Evolutionary conservation across 2,888 invertebrate species (phyloP).

Genomic region (Aquatica leii): DNA sequence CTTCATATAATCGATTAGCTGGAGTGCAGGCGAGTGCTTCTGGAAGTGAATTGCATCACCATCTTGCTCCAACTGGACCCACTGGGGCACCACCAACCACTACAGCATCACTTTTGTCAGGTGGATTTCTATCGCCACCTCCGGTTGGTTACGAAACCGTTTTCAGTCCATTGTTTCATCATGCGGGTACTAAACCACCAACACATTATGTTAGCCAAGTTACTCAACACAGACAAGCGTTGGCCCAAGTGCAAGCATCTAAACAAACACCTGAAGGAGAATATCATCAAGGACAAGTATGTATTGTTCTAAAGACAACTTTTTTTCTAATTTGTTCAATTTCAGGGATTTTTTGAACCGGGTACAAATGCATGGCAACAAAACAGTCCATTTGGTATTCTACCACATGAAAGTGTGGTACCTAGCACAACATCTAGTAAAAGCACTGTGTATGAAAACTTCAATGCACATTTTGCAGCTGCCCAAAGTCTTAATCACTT

Average conservation of each 20-base stretch:
- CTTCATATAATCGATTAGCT: slow-evolving; percentile 83
- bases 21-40: slow-evolving; percentile 74
- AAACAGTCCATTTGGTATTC: slow-evolving; percentile 79
- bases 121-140: slow-evolving; percentile 77
- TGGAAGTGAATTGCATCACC: slow-evolving; percentile 73
- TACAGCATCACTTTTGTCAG: slow-evolving; percentile 73
- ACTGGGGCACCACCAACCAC: slow-evolving; percentile 68
- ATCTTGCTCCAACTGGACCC: slow-evolving; percentile 67
- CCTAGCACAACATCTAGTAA: slow-evolving; percentile 66
- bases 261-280: slow-evolving; percentile 54
- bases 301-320: neutral
- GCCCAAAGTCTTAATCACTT: slow-evolving; percentile 72
- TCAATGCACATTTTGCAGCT: slow-evolving; percentile 75
- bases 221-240: slow-evolving; percentile 74
- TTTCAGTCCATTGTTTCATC: slow-evolving; percentile 84
- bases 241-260: slow-evolving; percentile 62
- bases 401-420: slow-evolving; percentile 81
- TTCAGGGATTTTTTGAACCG: slow-evolving; percentile 74
- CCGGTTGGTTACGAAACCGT: slow-evolving; percentile 83
- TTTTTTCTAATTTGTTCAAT: neutral
- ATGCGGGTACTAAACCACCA: slow-evolving; percentile 68
- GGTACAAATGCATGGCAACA: slow-evolving; percentile 77
- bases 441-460: slow-evolving; percentile 70
- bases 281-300: slow-evolving; percentile 65
- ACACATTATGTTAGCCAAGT: slow-evolving; percentile 61